Base-by-base conservation (phyloP, 2,888 invertebrate genomes). In the Morpho deidamia region DNA sequence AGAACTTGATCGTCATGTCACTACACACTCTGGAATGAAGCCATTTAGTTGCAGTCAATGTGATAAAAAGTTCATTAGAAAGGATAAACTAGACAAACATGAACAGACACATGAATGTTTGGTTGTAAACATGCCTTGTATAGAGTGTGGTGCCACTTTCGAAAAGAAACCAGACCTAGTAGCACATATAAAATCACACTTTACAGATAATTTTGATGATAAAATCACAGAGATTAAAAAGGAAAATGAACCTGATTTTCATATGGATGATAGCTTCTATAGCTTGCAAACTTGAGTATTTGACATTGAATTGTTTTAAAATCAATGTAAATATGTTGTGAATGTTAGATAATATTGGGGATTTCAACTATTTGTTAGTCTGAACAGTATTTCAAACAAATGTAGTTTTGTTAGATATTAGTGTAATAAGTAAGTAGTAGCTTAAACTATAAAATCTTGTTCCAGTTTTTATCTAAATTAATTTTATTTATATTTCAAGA, bases 71-170 rank as follows among this genome's bases (percentile, higher is more conserved):
- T 94, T 93, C 71, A 92, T 91, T 39, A 89, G 93, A 44, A 94
- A 93, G 67, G 94, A 94, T 67, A 94, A 94, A 75, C 81, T 93
- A 51, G 88, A 92, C 48, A 87, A 93, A 51, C 94, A 94, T 76
- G 92, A 93, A 76, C 82, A 92, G 63, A 92, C 92, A 64, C 93
- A 93, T 71, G 93, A 93, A 69, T 78, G 91, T 79, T 56, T 91
- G 63, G 91, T 91, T 65, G 91, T 90, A 70, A 88, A 89, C 69
- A 91, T 90, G 80, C 91, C 91, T 61, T 94, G 94, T 69, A 87
- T 90, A 62, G 90, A 93, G 63, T 94, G 94, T 74, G 89, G 90
- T 53, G 89, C 90, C 45, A 90, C 91, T 34, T 92, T 92, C 77
- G 91, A 90, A 60, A 86, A 91, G 63, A 91, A 91, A 72, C 89